Base-by-base conservation (phyloP, 2,113 vertebrate species). In the Pholis gunnellus region DNA sequence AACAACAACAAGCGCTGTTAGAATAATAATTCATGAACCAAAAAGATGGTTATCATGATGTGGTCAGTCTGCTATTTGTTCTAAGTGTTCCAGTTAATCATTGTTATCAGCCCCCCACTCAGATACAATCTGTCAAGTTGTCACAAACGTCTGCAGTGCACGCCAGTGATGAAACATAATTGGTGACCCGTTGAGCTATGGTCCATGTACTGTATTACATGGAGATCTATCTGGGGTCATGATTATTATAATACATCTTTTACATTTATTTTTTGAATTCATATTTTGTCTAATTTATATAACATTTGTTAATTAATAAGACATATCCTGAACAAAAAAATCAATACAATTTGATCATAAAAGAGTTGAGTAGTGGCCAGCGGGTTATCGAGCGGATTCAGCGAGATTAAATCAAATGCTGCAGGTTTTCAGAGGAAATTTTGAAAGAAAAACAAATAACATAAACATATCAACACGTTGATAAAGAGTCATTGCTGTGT, bases 1-100 rank as follows among this genome's bases (percentile, higher is more conserved):
- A 29, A 25, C 25, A 15, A 54, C 54, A 46, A 34, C 56, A 54
- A 31, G 48, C 40, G 11, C 60, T 29, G 57, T 13, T 0, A 52
- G 73, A 86, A 81, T 84, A 56, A 59, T 40, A 69, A 82, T 44
- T 57, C 18, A 54, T 11, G 10, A 85, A 72, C 52, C 40, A n/a
- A 42, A 76, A 65, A 17, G 14, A 46, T 38, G 81, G 67, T 65
- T 60, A 31, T 76, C 34, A 50, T 82, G 60, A 66, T 50, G 56
- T 75, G 80, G 59, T 46, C 34, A 50, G 56, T 61, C 42, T 3
- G 64, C 20, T 48, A 34, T 48, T 36, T 34, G 72, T 78, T 74
- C 50, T n/a, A 52, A 22, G 56, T 68, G 54, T 77, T 68, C 79
- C 36, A 29, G 5, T 20, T 42, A 87, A 89, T 85, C 64, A 71